Evolutionary conservation across 1,140 invertebrate species (phyloP), one percentile per base, ranked within the genome.

Genomic region (Bombus terrestris): DNA sequence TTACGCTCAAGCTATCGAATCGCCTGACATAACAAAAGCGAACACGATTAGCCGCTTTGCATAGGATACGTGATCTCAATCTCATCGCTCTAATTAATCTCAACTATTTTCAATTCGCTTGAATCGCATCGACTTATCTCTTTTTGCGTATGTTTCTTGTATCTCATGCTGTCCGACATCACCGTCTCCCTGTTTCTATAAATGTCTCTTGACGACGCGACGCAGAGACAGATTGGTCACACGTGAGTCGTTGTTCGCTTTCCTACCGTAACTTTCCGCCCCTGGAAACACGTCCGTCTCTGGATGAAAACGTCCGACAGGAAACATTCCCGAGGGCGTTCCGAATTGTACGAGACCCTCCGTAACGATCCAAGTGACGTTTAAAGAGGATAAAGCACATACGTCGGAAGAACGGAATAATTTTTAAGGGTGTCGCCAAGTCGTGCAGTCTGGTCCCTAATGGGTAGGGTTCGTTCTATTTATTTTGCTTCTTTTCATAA

Each of bases 281-380:
- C 68, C 35, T 73, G 62, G 75, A 86, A 80, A 81, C 82, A 62
- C 71, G 80, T 62, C 84, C 69, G 69, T 41, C 25, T 13, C 39
- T 72, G 81, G 83, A 78, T 89, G 89, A 83, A 90, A 91, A 90
- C 78, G 83, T 88, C 78, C 74, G 87, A 91, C 92, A 91, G 92
- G 90, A 92, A 93, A 77, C 71, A 81, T 82, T 59, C 59, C 37
- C 71, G 41, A 32, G 28, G 47, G 53, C 47, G 72, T 82, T 59
- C 6, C 68, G 37, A 59, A 87, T 84, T 76, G 77, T 78, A 79
- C 59, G 5, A 78, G 15, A 39, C 15, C 76, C 85, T 81, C 53
- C 39, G 73, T 81, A 84, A 47, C 53, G 66, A 81, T 89, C 79
- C 78, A 69, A 72, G 59, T n/a, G 25, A 39, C 76, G 71, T 71